A percentile compares a stretch with the other conserved stretches of the same genome.
These are phyloP conservation scores for Ephialtes manifestator DNA, from an alignment of 2,888 invertebrate genomes.

Conservation along the genomic window DNA sequence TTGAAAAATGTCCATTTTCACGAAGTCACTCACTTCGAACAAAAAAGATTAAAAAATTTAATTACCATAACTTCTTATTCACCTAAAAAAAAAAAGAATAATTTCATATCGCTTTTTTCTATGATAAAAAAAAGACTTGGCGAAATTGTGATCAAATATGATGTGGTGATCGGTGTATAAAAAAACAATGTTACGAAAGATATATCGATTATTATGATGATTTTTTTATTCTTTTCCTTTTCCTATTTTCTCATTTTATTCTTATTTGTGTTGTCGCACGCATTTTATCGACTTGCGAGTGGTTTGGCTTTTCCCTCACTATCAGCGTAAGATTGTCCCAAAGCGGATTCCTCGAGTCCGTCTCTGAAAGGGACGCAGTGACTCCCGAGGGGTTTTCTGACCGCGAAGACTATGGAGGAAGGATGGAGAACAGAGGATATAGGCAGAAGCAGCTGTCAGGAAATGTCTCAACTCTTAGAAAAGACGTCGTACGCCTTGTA, in stretches of 20 bases:
- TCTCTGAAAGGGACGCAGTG: neutral
- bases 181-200: no score
- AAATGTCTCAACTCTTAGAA: conserved; percentile 36
- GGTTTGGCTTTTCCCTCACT: conserved; percentile 24
- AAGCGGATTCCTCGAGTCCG: conserved; percentile 35
- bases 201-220: no score
- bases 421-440: neutral
- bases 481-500: conserved; percentile 21
- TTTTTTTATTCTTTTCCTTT: neutral
- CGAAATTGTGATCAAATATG: no score
- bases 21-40: neutral
- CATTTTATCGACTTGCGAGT: conserved; percentile 58
- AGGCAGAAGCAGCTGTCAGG: conserved; percentile 47
- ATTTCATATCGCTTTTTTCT: no score
- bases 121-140: no score
- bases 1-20: neutral
- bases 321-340: conserved; percentile 42
- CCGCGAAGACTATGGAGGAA: neutral
- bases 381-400: neutral
- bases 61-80: no score
- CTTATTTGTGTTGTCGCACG: conserved; percentile 25
- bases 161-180: no score
- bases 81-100: no score
- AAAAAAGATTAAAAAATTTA: neutral
- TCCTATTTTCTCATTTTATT: conserved; percentile 15